A percentile compares a stretch with the other conserved stretches of the same genome.
Evolutionary conservation across 2,113 vertebrate species (phyloP).

Genomic region (Myiozetetes cayanensis): DNA sequence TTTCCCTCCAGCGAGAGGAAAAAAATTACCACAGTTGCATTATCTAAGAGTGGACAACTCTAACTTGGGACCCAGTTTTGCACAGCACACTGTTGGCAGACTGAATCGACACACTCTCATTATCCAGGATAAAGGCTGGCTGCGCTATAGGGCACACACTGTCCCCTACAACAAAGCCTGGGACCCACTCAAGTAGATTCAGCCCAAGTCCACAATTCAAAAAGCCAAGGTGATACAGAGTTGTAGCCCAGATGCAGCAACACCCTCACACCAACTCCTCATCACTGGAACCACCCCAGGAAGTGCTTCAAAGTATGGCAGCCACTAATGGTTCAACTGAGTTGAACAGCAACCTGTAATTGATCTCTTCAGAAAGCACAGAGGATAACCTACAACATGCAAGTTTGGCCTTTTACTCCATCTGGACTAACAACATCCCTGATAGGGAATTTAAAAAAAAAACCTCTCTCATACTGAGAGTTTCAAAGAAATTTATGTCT

Average conservation of each 20-base stretch:
- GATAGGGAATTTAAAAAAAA: background rate
- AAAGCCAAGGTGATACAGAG: background rate
- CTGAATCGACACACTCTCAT: background rate
- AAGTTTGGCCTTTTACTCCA: background rate
- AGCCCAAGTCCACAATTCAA: background rate
- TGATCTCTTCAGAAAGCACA: background rate
- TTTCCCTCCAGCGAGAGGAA: background rate
- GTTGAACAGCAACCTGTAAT: accelerated
- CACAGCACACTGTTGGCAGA: background rate
- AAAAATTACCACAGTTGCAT: background rate
- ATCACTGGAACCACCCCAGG: background rate
- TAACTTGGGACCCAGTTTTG: background rate
- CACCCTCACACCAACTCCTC: accelerated
- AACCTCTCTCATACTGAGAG: background rate
- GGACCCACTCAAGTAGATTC: background rate
- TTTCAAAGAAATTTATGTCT: background rate
- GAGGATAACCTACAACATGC: background rate
- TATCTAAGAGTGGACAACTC: background rate
- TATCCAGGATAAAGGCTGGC: background rate
- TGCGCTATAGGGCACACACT: background rate
- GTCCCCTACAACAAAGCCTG: background rate
- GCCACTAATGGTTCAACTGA: background rate
- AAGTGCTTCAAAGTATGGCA: background rate
- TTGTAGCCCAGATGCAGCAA: accelerated
- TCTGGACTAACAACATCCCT: background rate